Evolutionary conservation across 2,888 invertebrate species (phyloP).

Genomic region (Rhyacophila evoluta): DNA sequence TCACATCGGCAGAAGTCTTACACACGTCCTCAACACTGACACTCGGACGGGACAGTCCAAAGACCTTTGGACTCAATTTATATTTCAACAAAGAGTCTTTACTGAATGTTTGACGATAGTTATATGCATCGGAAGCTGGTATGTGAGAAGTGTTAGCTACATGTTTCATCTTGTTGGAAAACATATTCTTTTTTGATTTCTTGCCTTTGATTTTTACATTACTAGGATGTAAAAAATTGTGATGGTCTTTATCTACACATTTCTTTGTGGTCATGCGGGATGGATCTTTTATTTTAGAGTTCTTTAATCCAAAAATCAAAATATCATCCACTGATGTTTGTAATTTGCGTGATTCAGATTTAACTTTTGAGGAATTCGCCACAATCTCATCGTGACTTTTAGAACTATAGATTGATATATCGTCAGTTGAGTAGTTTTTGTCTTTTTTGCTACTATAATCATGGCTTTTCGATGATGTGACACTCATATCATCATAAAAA

Average conservation of each 20-base stretch:
- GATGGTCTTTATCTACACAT: constrained; percentile 60
- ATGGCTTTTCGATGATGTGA: constrained; percentile 59
- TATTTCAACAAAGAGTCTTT: constrained; percentile 61
- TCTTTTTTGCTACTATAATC: constrained; percentile 56
- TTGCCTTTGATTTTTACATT: constrained; percentile 55
- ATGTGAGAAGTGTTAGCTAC: constrained; percentile 57
- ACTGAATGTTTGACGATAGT: constrained; percentile 43
- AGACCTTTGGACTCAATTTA: constrained; percentile 77
- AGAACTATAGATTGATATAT: constrained; percentile 72
- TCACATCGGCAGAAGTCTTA: constrained; percentile 56
- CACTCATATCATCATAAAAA: constrained; percentile 72
- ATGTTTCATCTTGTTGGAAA: constrained; percentile 58
- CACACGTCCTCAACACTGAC: constrained; percentile 62
- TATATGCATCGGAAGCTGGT: background rate
- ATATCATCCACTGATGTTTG: constrained; percentile 73
- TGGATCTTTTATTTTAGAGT: constrained; percentile 42
- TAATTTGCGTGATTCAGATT: constrained; percentile 57
- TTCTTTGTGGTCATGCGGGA: constrained; percentile 56
- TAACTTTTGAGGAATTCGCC: constrained; percentile 48
- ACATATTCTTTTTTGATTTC: constrained; percentile 54
- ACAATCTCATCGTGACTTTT: constrained; percentile 67
- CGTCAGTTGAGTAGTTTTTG: constrained; percentile 63
- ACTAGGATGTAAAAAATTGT: constrained; percentile 66
- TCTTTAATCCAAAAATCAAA: constrained; percentile 64
- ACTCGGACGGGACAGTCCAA: constrained; percentile 63